A percentile compares a stretch with the other conserved stretches of the same genome.
phyloP scores from a whole-genome alignment of 2,888 invertebrate genomes.

The Limnephilus rhombicus region DNA sequence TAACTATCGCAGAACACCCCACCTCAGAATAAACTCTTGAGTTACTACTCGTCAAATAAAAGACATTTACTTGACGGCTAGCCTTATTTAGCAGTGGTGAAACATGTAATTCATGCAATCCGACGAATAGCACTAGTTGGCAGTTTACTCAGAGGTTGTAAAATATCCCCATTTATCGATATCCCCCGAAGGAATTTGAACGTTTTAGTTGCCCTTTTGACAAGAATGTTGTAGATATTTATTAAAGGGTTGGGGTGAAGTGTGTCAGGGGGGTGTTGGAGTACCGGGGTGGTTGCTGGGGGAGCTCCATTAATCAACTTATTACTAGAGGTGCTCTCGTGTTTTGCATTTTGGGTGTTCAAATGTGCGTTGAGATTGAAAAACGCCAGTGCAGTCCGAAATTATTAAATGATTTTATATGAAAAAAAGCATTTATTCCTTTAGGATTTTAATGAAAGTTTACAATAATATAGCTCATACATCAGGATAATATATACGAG shows the following conservation, averaged over 20 bases:
- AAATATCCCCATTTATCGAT: neutral
- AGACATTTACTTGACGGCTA: no score
- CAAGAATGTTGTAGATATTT: neutral
- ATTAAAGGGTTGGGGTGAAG: constrained; percentile 29
- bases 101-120: no score
- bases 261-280: constrained; percentile 23
- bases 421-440: neutral
- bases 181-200: neutral
- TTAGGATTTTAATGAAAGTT: no score
- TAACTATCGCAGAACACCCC: no score
- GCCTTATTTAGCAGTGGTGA: no score
- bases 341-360: constrained; percentile 65
- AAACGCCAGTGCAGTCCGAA: constrained; percentile 55
- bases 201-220: constrained; percentile 9
- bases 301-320: constrained; percentile 65
- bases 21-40: no score
- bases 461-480: no score
- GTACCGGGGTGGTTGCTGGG: neutral
- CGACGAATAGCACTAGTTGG: no score
- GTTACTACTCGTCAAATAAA: no score
- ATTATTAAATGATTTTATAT: neutral
- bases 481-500: no score
- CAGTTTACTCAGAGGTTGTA: neutral
- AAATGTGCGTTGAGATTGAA: constrained; percentile 60
- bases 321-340: constrained; percentile 62